Percentiles rank a stretch among this genome's conserved stretches.
phyloP scores from a whole-genome alignment of 2,113 vertebrate species.

The Apus apus region DNA sequence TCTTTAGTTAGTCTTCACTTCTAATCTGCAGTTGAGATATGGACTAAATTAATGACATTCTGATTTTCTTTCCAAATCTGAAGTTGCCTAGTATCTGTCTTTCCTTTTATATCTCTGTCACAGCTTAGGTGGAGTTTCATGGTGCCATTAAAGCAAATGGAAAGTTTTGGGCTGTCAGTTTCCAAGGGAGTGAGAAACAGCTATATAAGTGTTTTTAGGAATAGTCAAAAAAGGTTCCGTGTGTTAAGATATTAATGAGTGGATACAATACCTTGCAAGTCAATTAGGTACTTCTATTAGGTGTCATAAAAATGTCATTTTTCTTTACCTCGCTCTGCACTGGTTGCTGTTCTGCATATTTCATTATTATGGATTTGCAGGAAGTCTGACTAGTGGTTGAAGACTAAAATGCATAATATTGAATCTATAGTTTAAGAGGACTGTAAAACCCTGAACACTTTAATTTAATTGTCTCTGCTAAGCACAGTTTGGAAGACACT shows the following conservation, averaged over 20 bases:
- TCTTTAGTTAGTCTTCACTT: conserved; percentile 61
- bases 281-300: conserved; percentile 5
- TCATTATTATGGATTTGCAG: conserved; percentile 57
- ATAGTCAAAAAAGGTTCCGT: background rate
- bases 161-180: conserved; percentile 7
- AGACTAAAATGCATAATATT: conserved; percentile 19
- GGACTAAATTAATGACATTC: conserved; percentile 33
- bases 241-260: background rate
- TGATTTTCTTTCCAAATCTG: conserved; percentile 30
- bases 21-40: conserved; percentile 33
- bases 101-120: background rate
- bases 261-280: background rate
- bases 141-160: background rate
- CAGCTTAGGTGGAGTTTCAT: background rate
- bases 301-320: conserved; percentile 42
- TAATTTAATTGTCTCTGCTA: conserved; percentile 46
- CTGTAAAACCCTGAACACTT: conserved; percentile 46
- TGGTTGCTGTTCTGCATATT: conserved; percentile 29
- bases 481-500: background rate
- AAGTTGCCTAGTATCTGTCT: background rate
- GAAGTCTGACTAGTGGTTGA: conserved; percentile 32
- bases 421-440: conserved; percentile 40
- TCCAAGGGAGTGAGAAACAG: background rate
- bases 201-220: background rate
- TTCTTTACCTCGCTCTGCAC: conserved; percentile 8